phyloP scores from a whole-genome alignment of 2,113 vertebrate species.

The Bujurquina vittata region DNA sequence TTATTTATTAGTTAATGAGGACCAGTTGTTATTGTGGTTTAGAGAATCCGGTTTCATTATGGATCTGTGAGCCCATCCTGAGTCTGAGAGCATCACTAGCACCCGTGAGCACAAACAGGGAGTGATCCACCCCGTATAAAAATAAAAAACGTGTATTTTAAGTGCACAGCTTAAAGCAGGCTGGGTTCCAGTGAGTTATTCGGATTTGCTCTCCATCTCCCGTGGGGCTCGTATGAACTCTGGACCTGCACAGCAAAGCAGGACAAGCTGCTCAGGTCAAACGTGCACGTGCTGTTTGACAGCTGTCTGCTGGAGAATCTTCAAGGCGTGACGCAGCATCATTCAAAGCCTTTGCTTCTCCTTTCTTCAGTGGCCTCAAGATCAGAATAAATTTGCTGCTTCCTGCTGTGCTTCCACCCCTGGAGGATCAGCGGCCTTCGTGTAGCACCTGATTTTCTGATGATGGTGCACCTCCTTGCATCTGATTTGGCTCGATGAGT shows the following conservation, averaged over 20 bases:
- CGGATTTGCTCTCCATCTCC: neutral
- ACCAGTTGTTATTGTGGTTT: neutral
- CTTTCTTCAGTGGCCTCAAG: neutral
- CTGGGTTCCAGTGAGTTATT: neutral
- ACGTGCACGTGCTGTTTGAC: neutral
- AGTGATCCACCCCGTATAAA: too few relatives aligned
- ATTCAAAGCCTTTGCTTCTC: neutral
- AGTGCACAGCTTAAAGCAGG: neutral
- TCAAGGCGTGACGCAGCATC: conserved; percentile 32
- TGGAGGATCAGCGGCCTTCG: neutral
- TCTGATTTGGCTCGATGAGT: neutral
- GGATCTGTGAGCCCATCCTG: neutral
- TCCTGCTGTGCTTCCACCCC: neutral
- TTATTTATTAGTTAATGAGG: neutral
- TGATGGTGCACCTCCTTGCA: neutral
- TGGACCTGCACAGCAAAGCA: neutral
- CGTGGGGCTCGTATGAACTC: neutral
- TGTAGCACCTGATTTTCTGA: conserved; percentile 14
- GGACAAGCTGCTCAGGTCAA: neutral
- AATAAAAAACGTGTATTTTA: neutral
- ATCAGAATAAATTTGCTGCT: neutral
- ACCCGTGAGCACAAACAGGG: neutral
- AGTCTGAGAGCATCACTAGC: neutral
- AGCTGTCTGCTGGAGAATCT: neutral
- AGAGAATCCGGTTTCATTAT: neutral